Conservation (phyloP, 2,888 invertebrate species). For the Metalampra italica region DNA sequence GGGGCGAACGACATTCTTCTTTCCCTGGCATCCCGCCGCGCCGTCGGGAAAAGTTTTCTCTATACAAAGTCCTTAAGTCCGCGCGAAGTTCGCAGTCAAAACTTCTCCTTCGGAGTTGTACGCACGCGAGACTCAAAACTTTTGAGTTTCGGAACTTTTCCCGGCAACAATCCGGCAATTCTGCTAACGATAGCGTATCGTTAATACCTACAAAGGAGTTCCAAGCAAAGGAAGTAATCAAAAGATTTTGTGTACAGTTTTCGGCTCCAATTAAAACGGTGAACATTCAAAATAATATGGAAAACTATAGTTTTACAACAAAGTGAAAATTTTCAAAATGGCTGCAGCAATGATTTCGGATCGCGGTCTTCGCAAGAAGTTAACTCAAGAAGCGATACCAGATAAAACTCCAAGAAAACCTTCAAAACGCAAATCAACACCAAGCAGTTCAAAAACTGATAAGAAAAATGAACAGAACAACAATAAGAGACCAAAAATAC, state of each 20-base stretch:
- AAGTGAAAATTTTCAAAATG: constrained; percentile 53
- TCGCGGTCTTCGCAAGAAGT: constrained; percentile 71
- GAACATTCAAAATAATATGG: constrained; percentile 3
- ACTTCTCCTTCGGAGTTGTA: constrained; percentile 60
- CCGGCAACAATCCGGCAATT: constrained; percentile 49
- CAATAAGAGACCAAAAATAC: constrained; percentile 74
- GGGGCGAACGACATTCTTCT: constrained; percentile 24
- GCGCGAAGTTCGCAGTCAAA: constrained; percentile 63
- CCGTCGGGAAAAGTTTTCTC: constrained; percentile 52
- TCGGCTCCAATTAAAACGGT: constrained; percentile 8
- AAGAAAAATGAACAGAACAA: constrained; percentile 79
- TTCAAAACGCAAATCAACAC: constrained; percentile 69
- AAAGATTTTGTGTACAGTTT: constrained; percentile 18
- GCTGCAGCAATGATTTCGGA: constrained; percentile 79
- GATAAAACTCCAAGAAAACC: constrained; percentile 69
- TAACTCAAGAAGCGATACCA: constrained; percentile 68
- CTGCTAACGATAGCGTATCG: constrained; percentile 18
- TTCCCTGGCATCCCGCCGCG: constrained; percentile 17
- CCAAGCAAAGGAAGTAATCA: constrained; percentile 15
- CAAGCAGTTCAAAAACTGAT: constrained; percentile 59
- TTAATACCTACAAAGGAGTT: constrained; percentile 32
- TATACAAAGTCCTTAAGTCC: constrained; percentile 51
- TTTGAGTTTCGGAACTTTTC: constrained; percentile 55
- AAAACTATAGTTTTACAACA: constrained; percentile 7
- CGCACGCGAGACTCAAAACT: constrained; percentile 54